These are phyloP conservation scores for Diachrysia chrysitis DNA, from an alignment of 2,888 invertebrate species.

Conservation along the genomic window DNA sequence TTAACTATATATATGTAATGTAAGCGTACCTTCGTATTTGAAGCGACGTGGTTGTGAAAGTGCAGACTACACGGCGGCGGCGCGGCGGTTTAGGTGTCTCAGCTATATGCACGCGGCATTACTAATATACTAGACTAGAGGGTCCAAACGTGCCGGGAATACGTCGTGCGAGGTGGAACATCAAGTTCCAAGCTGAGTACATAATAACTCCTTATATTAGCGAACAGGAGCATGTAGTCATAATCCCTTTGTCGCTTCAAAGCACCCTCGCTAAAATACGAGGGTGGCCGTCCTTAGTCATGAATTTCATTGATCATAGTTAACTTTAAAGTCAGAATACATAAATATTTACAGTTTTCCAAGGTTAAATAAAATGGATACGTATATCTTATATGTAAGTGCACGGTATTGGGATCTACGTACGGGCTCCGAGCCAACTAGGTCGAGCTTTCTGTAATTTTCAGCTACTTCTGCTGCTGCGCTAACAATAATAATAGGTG, in stretches of 20 bases:
- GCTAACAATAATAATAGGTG: conserved; percentile 68
- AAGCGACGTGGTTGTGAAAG: conserved; percentile 21
- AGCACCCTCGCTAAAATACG: conserved; percentile 1
- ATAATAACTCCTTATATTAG: conserved; percentile 7
- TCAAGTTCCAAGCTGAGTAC: conserved; percentile 7
- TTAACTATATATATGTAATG: background rate
- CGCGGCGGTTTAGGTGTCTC: conserved; percentile 31
- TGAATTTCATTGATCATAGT: conserved; percentile 14
- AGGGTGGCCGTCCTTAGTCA: background rate
- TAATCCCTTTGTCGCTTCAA: conserved; percentile 7
- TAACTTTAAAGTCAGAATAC: conserved; percentile 30
- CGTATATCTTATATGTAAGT: conserved; percentile 68
- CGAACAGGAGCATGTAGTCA: background rate
- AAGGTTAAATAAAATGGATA: conserved; percentile 74
- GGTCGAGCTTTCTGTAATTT: conserved; percentile 86
- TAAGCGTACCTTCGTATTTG: conserved; percentile 6
- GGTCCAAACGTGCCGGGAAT: conserved; percentile 9
- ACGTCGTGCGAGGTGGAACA: conserved; percentile 3
- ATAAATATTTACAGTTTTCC: conserved; percentile 56
- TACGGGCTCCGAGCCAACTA: conserved; percentile 85
- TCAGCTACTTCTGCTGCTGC: conserved; percentile 75
- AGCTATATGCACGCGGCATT: conserved; percentile 27
- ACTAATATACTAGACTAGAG: conserved; percentile 16
- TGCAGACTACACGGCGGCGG: conserved; percentile 27
- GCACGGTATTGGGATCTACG: conserved; percentile 63